phyloP scores from a whole-genome alignment of 2,888 invertebrate species.

The Cephalotes varians region DNA sequence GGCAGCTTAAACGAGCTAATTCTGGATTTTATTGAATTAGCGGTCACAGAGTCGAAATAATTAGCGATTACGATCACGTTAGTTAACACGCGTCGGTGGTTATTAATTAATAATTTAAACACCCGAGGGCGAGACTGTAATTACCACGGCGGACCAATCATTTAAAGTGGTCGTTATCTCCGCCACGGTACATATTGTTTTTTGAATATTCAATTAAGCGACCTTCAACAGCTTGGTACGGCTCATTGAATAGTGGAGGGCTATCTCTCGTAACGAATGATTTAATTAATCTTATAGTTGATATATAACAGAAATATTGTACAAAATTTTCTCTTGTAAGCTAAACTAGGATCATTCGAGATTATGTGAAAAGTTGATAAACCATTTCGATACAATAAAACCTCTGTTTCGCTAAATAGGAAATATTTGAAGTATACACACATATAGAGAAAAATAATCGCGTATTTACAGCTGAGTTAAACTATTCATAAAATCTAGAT shows the following conservation, averaged over 20 bases:
- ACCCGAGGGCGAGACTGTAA: constrained; percentile 45
- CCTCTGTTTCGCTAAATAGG: neutral
- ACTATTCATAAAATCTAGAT: neutral
- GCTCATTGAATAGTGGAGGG: constrained; percentile 15
- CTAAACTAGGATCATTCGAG: constrained; percentile 26
- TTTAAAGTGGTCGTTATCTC: constrained; percentile 52
- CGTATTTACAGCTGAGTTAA: neutral
- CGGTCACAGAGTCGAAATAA: constrained; percentile 48
- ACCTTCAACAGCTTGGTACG: constrained; percentile 25
- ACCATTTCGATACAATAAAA: neutral
- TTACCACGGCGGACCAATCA: constrained; percentile 42
- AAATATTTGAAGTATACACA: neutral
- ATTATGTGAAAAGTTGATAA: constrained; percentile 1
- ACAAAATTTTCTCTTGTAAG: neutral
- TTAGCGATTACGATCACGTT: constrained; percentile 47
- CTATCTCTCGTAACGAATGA: constrained; percentile 58
- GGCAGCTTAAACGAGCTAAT: constrained; percentile 22
- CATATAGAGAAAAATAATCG: neutral
- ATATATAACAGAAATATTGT: constrained; percentile 31
- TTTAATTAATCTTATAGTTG: constrained; percentile 69
- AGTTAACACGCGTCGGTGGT: constrained; percentile 37
- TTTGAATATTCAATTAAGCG: constrained; percentile 51
- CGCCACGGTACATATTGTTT: constrained; percentile 41
- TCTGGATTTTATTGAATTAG: constrained; percentile 43
- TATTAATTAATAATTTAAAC: constrained; percentile 54